Evolutionary conservation across 1,140 invertebrate genomes (phyloP), one percentile per base, ranked within the genome.

Genomic region (Tetramorium simillimum): DNA sequence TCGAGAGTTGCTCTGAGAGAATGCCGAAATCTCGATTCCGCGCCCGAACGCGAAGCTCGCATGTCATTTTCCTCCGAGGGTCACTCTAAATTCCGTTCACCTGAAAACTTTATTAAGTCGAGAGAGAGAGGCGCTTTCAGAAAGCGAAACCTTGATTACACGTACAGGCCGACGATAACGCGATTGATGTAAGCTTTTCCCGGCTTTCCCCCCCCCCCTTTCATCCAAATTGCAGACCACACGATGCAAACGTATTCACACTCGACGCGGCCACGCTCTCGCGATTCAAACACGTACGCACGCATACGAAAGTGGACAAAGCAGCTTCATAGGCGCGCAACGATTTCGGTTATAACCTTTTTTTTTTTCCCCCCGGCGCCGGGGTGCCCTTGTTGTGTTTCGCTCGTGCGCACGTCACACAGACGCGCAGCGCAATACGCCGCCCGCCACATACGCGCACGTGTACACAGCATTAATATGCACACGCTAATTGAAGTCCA

Each of bases 401-500:
- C 49, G 40, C 16, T 76, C 33, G 58, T 24, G 46, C 43, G 46
- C 9, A 51, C 6, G 18, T n/a, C 40, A 14, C 46, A 51, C 73
- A 53, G 3, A 33, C 14, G 18, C 24, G 18, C 43, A 18, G 7
- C 28, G 14, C 21, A 18, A 24, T n/a, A n/a, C 78, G 43, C 9
- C 1, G 51, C 5, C 18, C 43, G n/a, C n/a, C 49, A 16, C 1
- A 12, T 40, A 24, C n/a, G 18, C 21, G n/a, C 21, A 67, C 16
- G 49, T 49, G 63, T 60, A 51, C 46, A 9, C 33, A 78, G 46
- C 85, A 87, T 88, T 88, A 88, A 88, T 81, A 70, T 84, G 84
- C 85, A n/a, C 53, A 21, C 67, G 86, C 60, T 88, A 86, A 88
- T 88, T 88, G 87, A 88, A 87, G 69, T n/a, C 85, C 65, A 40